Conservation (phyloP, 2,888 invertebrate species). For the Odontothrips loti region DNA sequence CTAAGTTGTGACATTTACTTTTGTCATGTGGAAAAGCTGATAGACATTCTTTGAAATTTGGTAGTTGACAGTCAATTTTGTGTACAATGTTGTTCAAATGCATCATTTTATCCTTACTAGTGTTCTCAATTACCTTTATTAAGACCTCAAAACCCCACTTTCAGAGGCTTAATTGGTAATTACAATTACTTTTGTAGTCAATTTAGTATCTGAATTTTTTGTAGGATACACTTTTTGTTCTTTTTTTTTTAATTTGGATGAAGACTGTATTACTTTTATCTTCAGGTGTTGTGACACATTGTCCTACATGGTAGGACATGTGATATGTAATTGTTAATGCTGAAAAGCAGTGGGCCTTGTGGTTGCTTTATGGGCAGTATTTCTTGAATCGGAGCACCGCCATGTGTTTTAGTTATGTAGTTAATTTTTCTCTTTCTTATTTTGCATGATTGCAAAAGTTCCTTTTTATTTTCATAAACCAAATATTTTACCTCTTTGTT, state of each 20-base stretch:
- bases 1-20: too few relatives aligned
- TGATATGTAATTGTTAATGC: background rate
- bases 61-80: too few relatives aligned
- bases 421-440: background rate
- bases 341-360: background rate
- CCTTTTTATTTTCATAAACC: constrained; percentile 27
- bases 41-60: too few relatives aligned
- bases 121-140: too few relatives aligned
- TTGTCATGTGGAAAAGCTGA: too few relatives aligned
- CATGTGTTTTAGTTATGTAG: constrained; percentile 13
- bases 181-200: background rate
- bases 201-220: background rate
- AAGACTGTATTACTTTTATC: constrained; percentile 15
- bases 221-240: background rate
- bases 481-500: constrained; percentile 25
- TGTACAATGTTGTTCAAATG: too few relatives aligned
- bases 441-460: constrained; percentile 16
- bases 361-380: background rate
- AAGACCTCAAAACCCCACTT: background rate
- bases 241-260: background rate
- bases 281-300: constrained; percentile 22
- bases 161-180: background rate
- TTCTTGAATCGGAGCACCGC: background rate
- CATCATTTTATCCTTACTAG: too few relatives aligned
- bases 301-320: background rate